A percentile compares a stretch with the other conserved stretches of the same genome.
Evolutionary conservation across 2,888 invertebrate genomes (phyloP).

Genomic region (Chaetogeoica ovagalla): DNA sequence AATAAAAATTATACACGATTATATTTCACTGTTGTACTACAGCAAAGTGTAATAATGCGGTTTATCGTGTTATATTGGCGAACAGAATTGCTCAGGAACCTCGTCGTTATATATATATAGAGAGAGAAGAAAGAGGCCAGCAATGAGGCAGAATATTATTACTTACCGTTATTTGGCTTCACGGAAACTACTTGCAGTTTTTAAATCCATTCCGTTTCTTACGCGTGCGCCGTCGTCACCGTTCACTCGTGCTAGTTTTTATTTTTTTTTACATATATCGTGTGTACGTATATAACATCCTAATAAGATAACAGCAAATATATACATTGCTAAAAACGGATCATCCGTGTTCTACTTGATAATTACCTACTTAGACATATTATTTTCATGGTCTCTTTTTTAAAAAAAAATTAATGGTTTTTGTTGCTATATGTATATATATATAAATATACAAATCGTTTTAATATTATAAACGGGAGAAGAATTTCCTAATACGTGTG

Average conservation of each 20-base stretch:
- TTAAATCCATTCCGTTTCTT: conserved; percentile 46
- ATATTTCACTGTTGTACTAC: background rate
- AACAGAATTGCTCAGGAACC: conserved; percentile 28
- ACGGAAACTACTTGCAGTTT: conserved; percentile 52
- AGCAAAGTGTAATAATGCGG: background rate
- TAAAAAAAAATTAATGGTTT: background rate
- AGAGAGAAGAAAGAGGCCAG: conserved; percentile 28
- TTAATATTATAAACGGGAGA: background rate
- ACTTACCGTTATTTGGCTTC: conserved; percentile 51
- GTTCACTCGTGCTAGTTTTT: conserved; percentile 49
- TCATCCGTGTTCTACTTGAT: conserved; percentile 1
- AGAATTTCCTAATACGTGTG: background rate
- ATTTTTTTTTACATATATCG: background rate
- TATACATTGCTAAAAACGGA: conserved; percentile 7
- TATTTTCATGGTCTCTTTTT: background rate
- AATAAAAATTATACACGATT: background rate
- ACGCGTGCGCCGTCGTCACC: background rate
- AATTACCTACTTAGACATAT: conserved; percentile 9
- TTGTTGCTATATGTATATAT: background rate
- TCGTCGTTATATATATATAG: background rate
- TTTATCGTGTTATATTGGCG: conserved; percentile 19
- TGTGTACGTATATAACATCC: background rate
- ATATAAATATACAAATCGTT: background rate
- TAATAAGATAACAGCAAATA: conserved; percentile 14
- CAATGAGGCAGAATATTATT: conserved; percentile 30